Conservation (phyloP, 2,888 invertebrate species). For the Andricus curvator region DNA sequence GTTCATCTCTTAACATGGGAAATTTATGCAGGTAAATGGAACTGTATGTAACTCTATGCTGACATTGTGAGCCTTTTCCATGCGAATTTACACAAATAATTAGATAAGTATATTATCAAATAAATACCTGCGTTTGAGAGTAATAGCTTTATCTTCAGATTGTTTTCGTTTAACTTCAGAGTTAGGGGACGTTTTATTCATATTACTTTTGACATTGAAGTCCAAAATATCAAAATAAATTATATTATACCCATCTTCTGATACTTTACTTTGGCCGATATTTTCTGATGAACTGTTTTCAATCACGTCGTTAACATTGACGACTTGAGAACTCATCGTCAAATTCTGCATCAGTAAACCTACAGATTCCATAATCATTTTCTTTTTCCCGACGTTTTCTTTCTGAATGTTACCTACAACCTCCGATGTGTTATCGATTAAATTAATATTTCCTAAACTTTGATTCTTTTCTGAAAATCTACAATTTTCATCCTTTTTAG, state of each 20-base stretch:
- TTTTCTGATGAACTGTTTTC: background rate
- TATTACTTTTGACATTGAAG: conserved; percentile 26
- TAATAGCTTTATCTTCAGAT: conserved; percentile 80
- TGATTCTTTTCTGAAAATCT: background rate
- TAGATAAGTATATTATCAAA: background rate
- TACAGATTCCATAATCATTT: conserved; percentile 79
- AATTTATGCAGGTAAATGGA: too few species aligned
- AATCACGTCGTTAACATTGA: conserved; percentile 47
- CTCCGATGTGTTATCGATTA: conserved; percentile 40
- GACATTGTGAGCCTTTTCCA: too few species aligned
- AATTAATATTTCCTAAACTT: background rate
- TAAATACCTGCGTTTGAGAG: conserved; percentile 80
- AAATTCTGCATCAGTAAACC: conserved; percentile 81
- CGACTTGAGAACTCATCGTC: conserved; percentile 75
- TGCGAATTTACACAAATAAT: too few species aligned
- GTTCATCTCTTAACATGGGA: too few species aligned
- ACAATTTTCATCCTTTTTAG: conserved; percentile 2
- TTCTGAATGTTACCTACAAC: conserved; percentile 1
- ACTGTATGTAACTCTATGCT: too few species aligned
- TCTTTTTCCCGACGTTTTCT: conserved; percentile 61
- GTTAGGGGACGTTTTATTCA: conserved; percentile 46
- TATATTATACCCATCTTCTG: background rate
- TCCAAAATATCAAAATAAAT: background rate
- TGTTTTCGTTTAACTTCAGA: conserved; percentile 79
- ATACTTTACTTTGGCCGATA: background rate